Percentiles rank a stretch among this genome's conserved stretches.
Evolutionary conservation across 2,113 vertebrate genomes (phyloP).

Genomic region (Piprites chloris): DNA sequence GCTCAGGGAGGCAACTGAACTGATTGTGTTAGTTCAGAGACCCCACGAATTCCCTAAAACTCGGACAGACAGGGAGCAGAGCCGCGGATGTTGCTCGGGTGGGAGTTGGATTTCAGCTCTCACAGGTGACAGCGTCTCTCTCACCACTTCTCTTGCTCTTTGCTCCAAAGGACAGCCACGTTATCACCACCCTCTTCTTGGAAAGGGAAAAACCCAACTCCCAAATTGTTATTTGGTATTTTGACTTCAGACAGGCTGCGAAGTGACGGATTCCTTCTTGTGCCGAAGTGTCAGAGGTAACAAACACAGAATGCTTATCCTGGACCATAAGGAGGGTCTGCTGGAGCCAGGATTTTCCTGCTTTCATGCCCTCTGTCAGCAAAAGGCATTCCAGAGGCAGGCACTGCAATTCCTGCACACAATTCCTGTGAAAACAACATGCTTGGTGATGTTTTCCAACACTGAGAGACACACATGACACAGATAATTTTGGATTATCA

Average conservation of each 20-base stretch:
- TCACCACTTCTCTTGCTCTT: neutral
- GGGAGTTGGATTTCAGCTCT: neutral
- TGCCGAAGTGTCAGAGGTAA: neutral
- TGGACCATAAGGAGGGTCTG: neutral
- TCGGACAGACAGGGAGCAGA: neutral
- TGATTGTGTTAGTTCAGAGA: rapidly evolving
- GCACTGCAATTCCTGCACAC: neutral
- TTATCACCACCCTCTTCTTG: neutral
- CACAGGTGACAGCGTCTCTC: neutral
- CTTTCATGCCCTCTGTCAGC: neutral
- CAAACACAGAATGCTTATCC: neutral
- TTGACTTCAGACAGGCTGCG: neutral
- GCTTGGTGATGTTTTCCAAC: neutral
- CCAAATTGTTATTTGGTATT: neutral
- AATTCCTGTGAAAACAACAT: neutral
- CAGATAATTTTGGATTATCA: neutral
- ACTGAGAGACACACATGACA: neutral
- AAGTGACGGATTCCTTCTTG: neutral
- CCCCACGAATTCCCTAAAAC: neutral
- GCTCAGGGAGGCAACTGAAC: neutral
- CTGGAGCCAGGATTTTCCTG: neutral
- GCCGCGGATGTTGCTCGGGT: rapidly evolving
- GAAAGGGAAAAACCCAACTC: neutral
- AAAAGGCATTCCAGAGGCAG: neutral
- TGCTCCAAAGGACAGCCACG: rapidly evolving